Evolutionary conservation across 2,888 invertebrate species (phyloP).

Genomic region (Lithosia quadra): DNA sequence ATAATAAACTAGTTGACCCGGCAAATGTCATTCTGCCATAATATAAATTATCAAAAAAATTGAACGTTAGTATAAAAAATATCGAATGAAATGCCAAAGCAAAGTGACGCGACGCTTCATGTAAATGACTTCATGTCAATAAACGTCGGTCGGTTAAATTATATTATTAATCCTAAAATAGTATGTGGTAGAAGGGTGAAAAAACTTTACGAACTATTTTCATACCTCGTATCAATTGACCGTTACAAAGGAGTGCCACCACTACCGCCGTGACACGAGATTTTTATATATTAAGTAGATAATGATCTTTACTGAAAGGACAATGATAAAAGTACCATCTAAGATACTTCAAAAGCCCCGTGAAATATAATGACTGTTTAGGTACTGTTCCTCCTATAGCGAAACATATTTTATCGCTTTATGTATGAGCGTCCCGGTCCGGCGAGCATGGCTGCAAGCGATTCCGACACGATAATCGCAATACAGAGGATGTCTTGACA

Average conservation of each 20-base stretch:
- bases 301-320: slow-evolving; percentile 30
- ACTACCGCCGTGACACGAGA: not conserved
- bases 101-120: too few relatives aligned
- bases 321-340: slow-evolving; percentile 38
- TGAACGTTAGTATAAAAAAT: too few relatives aligned
- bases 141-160: too few relatives aligned
- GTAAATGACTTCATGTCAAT: too few relatives aligned
- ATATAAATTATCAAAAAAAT: too few relatives aligned
- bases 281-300: not conserved
- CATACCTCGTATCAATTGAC: not conserved
- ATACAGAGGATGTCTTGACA: slow-evolving; percentile 65
- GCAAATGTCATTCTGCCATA: too few relatives aligned
- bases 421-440: slow-evolving; percentile 56
- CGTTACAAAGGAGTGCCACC: not conserved
- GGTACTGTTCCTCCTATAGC: slow-evolving; percentile 60
- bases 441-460: slow-evolving; percentile 62
- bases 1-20: too few relatives aligned
- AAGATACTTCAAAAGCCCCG: slow-evolving; percentile 50
- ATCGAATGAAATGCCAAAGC: too few relatives aligned
- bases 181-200: too few relatives aligned
- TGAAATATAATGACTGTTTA: slow-evolving; percentile 60
- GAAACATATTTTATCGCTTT: slow-evolving; percentile 59
- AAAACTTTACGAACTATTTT: too few relatives aligned
- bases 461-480: slow-evolving; percentile 75
- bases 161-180: too few relatives aligned